Evolutionary conservation across 2,797 vertebrate species (phyloP).

Genomic region (Discoglossus pictus): DNA sequence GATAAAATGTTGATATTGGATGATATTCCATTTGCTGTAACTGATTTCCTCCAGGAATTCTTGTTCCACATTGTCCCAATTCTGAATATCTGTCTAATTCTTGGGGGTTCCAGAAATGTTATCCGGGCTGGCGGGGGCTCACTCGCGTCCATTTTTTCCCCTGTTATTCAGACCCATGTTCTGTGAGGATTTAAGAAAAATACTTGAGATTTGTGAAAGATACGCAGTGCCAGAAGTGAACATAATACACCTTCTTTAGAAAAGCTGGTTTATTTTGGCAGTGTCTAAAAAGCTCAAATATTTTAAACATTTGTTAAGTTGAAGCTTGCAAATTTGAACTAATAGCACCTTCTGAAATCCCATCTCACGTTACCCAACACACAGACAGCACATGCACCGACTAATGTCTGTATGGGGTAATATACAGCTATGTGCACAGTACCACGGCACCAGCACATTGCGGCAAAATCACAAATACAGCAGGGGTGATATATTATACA

Average conservation of each 20-base stretch:
- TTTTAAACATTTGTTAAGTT: conserved; percentile 83
- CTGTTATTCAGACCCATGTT: conserved; percentile 71
- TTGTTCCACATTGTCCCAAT: no score
- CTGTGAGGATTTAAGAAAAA: conserved; percentile 76
- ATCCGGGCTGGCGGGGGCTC: no score
- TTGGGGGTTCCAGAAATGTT: no score
- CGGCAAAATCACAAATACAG: neutral
- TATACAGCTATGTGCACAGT: neutral
- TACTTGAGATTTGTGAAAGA: conserved; percentile 77
- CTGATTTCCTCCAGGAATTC: no score
- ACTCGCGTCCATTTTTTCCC: conserved; percentile 47
- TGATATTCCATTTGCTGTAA: no score
- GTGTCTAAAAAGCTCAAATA: conserved; percentile 75
- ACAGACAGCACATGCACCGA: conserved; percentile 30
- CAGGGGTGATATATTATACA: no score
- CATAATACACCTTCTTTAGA: conserved; percentile 79
- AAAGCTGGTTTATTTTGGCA: conserved; percentile 80
- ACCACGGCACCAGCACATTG: neutral
- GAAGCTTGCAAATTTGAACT: conserved; percentile 77
- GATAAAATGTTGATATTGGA: no score
- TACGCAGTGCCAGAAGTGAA: conserved; percentile 73
- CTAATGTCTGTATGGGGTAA: conserved; percentile 2
- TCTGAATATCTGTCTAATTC: no score
- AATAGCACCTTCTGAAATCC: conserved; percentile 68
- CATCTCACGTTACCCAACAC: conserved; percentile 68